These are phyloP conservation scores for Cyrtonyx montezumae DNA, from an alignment of 2,113 vertebrate genomes.

Conservation along the genomic window DNA sequence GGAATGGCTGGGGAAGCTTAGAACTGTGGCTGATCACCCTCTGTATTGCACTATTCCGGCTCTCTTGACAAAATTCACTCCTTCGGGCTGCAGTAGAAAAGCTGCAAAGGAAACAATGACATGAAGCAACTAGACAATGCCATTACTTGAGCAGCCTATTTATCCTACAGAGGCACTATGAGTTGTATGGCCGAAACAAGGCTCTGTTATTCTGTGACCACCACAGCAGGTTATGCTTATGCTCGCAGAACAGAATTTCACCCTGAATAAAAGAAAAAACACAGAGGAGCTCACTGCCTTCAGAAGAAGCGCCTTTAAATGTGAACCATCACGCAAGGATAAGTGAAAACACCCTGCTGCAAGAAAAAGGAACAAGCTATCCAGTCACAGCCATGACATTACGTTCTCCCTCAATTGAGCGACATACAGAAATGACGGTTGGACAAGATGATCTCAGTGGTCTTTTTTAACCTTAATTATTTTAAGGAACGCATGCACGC, in stretches of 20 bases:
- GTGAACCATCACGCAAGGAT: not conserved
- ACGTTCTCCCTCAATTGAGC: not conserved
- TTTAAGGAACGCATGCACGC: too few species aligned
- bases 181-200: conserved; percentile 13
- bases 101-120: not conserved
- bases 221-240: not conserved
- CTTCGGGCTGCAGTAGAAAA: not conserved
- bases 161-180: not conserved
- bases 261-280: not conserved
- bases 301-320: conserved; percentile 1
- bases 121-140: not conserved
- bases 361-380: not conserved
- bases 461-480: too few species aligned
- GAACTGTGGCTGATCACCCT: not conserved
- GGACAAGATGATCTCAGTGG: too few species aligned
- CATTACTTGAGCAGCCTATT: not conserved
- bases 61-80: not conserved
- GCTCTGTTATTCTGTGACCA: not conserved
- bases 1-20: accelerated
- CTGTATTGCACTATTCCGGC: not conserved
- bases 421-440: not conserved
- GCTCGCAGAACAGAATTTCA: conserved; percentile 30
- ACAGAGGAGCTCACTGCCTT: not conserved
- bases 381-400: not conserved
- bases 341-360: not conserved